Evolutionary conservation across 2,888 invertebrate genomes (phyloP), one percentile per base, ranked within the genome.

Genomic region (Synergus itoensis): DNA sequence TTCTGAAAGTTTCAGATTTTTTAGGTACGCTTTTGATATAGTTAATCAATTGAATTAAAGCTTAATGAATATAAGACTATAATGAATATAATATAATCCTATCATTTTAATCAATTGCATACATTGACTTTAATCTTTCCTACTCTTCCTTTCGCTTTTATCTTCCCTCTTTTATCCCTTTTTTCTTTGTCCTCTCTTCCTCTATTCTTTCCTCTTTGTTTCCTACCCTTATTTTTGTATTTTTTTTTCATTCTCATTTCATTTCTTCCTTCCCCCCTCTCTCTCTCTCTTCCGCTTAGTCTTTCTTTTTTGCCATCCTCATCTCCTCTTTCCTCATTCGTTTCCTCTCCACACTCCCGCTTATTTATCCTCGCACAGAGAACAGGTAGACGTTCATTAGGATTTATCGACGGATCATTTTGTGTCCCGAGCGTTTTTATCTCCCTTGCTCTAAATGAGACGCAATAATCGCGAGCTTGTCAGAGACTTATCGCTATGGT

Each of bases 351-450:
- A 36, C 45, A 14, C 82, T 63, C 79, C 73, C 79, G 85, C 87
- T 88, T 88, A 88, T 86, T 86, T 86, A 85, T 87, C 87, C 86
- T 86, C 85, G 86, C 82, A 80, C 85, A 83, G 82, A 83, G 85
- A 86, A 81, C 90, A 89, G 89, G 89, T 90, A 87, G 89, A 89
- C 89, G 88, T 91, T 90, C 89, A 91, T 91, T 91, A 89, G 88
- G 88, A 91, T 91, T 91, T 91, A 91, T 91, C 86, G 89, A 88
- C 88, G 88, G 86, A 90, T 90, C 89, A 88, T 88, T 89, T 87
- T 80, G 81, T 81, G 82, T 83, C 79, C 83, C 82, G 82, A 67
- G 81, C 79, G 83, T 88, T 87, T 87, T 86, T 87, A 87, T 86
- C 85, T 83, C 81, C 80, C 77, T 64, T 64, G 14, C 12, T 64